Evolutionary conservation across 2,797 vertebrate genomes (phyloP), one percentile per base, ranked within the genome.

Genomic region (Microctenopoma stevenorrisi): DNA sequence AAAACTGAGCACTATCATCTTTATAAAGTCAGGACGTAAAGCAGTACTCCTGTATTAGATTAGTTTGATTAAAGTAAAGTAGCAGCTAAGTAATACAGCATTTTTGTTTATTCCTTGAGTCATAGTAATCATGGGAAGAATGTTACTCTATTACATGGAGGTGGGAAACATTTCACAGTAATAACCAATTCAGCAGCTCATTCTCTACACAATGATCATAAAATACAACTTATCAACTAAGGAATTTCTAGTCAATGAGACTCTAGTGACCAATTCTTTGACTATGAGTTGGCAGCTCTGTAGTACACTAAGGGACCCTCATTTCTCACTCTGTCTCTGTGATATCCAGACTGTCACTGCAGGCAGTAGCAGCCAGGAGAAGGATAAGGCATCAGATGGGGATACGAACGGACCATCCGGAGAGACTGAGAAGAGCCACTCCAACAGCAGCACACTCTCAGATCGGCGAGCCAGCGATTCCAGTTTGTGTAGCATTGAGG

Each of bases 401-500:
- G 97, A 98, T 72, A 47, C 80, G 3, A 81, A 84, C 0, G 68
- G 87, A 1, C 68, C 88, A 0, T 28, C 77, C 0, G 92, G 87
- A 50, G 98, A 98, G 72, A 95, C 94, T 47, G 98, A 98, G 48
- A 95, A 93, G 83, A 95, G 69, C 89, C 96, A 96, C 85, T 96
- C 95, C 1, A 97, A 96, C 89, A 96, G 96, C 89, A 97, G 96
- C 93, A 97, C 95, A 0, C 81, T 98, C 77, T 97, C 95, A 0
- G 97, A 98, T 72, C 93, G 98, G 43, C 92, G 96, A 71, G 94
- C 94, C 85, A 99, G 97, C 68, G 95, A 90, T 82, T 95, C 95
- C 77, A 98, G 97, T 84, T 91, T 98, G 58, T 99, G 98, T 89
- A 98, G 97, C 91, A 93, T 99, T 0, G 97, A 98, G 42, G 98